These are phyloP conservation scores for Phragmatobia fuliginosa DNA, from an alignment of 2,888 invertebrate species.

Conservation along the genomic window DNA sequence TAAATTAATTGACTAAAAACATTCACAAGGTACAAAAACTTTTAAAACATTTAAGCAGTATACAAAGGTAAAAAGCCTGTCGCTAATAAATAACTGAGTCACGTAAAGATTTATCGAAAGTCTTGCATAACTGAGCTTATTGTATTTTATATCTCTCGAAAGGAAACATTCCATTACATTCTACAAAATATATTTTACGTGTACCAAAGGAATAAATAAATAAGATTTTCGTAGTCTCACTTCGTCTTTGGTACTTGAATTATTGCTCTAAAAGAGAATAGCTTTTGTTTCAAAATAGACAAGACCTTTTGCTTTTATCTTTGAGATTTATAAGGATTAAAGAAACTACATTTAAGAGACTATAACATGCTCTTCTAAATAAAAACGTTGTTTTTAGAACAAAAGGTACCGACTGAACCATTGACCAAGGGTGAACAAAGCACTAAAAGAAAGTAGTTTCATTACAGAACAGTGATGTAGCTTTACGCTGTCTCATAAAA, in stretches of 20 bases:
- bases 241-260: neutral
- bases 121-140: neutral
- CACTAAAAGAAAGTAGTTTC: neutral
- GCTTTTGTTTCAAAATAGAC: neutral
- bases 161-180: slow-evolving; percentile 4
- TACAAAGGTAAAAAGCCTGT: neutral
- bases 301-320: neutral
- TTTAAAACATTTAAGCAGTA: neutral
- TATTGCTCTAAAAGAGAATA: neutral
- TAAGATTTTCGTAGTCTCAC: neutral
- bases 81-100: neutral
- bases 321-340: neutral
- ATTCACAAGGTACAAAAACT: neutral
- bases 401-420: neutral
- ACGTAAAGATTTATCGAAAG: neutral
- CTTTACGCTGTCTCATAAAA: neutral
- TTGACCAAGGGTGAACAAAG: neutral
- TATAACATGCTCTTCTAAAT: neutral
- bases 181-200: neutral
- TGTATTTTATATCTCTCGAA: neutral
- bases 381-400: neutral
- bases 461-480: neutral
- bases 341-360: neutral
- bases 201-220: neutral
- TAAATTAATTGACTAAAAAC: neutral